Evolutionary conservation across 2,888 invertebrate species (phyloP).

Genomic region (Apodemia duryi): DNA sequence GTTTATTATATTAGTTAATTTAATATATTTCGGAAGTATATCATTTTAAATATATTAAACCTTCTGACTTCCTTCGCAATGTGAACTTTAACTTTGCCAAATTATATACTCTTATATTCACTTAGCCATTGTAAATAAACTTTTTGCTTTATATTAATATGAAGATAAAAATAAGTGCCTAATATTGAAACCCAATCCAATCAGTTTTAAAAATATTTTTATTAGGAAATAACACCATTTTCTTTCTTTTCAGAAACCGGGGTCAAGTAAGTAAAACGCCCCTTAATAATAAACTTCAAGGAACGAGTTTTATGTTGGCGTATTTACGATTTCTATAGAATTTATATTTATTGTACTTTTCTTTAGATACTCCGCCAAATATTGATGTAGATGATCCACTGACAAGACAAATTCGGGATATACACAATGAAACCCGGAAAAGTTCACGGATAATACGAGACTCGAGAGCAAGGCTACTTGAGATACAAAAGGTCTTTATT

Average conservation of each 20-base stretch:
- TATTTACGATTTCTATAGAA: conserved; percentile 9
- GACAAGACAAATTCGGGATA: conserved; percentile 52
- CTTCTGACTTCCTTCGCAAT: too few species aligned
- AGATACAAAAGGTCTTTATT: conserved; percentile 51
- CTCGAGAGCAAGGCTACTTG: conserved; percentile 52
- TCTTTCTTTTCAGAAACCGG: conserved; percentile 44
- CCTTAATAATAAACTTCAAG: not conserved
- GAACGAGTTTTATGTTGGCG: not conserved
- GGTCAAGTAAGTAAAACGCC: conserved; percentile 42
- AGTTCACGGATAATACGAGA: conserved; percentile 57
- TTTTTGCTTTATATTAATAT: too few species aligned
- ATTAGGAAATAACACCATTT: not conserved
- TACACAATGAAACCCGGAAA: conserved; percentile 56
- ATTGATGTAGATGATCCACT: conserved; percentile 42
- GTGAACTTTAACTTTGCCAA: too few species aligned
- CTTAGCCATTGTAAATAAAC: too few species aligned
- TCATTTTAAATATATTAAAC: too few species aligned
- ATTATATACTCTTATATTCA: too few species aligned
- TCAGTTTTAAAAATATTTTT: not conserved
- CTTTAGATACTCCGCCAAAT: conserved; percentile 35
- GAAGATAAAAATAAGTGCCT: too few species aligned
- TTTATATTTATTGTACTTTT: conserved; percentile 3
- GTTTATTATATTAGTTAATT: too few species aligned
- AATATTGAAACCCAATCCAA: too few species aligned
- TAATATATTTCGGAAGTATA: too few species aligned